Conservation (phyloP, 1,140 invertebrate species). For the Zophobas morio region DNA sequence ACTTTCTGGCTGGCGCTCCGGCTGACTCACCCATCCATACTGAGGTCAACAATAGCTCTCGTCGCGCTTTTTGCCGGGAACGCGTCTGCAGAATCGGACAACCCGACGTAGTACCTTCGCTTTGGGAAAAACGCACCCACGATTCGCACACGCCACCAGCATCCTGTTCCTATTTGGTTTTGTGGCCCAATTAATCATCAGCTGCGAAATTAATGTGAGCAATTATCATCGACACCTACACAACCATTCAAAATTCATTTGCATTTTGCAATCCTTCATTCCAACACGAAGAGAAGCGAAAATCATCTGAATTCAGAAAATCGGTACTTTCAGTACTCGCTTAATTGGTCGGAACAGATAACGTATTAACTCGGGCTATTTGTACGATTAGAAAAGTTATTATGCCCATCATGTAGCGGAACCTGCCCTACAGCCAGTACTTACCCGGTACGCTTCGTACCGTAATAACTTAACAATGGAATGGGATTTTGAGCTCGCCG, state of each 20-base stretch:
- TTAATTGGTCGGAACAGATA: slow-evolving; percentile 40
- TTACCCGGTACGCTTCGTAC: neutral
- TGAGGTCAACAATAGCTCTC: slow-evolving; percentile 37
- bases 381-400: slow-evolving; percentile 20
- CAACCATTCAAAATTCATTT: slow-evolving; percentile 9
- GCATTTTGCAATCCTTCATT: slow-evolving; percentile 10
- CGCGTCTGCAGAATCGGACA: neutral
- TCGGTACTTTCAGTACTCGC: slow-evolving; percentile 7
- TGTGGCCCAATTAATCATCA: slow-evolving; percentile 4
- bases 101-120: neutral
- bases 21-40: slow-evolving; percentile 40
- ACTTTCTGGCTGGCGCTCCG: slow-evolving; percentile 48
- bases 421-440: slow-evolving; percentile 3
- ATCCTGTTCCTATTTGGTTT: neutral
- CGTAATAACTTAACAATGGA: neutral
- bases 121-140: slow-evolving; percentile 7
- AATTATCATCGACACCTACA: neutral
- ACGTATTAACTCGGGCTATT: slow-evolving; percentile 11
- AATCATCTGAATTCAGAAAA: neutral
- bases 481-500: neutral
- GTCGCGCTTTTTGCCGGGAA: neutral
- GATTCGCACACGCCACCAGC: neutral
- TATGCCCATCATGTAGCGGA: slow-evolving; percentile 26
- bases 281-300: neutral
- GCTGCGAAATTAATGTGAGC: slow-evolving; percentile 2